Percentiles rank a stretch among this genome's conserved stretches.
These are phyloP conservation scores for Muraenolepis orangiensis DNA, from an alignment of 2,797 vertebrate species.

Conservation along the genomic window DNA sequence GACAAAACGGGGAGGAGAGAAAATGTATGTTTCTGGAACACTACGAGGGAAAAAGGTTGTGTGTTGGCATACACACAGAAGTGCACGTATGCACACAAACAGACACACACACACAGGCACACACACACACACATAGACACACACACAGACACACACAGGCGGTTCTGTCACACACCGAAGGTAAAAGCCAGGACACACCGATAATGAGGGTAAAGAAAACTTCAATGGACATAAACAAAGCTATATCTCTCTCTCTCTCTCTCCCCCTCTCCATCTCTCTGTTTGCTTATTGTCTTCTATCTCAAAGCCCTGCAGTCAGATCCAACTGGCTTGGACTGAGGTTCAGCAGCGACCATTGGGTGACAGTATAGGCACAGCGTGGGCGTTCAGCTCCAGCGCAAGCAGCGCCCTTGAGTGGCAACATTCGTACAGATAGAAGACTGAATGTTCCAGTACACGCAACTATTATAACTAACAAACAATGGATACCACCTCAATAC, in stretches of 20 bases:
- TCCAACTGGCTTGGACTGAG: slow-evolving; percentile 29
- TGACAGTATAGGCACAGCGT: too few relatives aligned
- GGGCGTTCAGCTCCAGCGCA: too few relatives aligned
- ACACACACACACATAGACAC: neutral
- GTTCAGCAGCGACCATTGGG: too few relatives aligned
- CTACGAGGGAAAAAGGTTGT: slow-evolving; percentile 18
- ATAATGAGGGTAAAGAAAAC: slow-evolving; percentile 1
- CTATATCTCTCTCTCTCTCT: slow-evolving; percentile 5
- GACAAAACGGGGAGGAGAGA: slow-evolving; percentile 6
- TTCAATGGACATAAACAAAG: slow-evolving; percentile 6
- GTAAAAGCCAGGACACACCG: slow-evolving; percentile 4
- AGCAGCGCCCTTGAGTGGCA: too few relatives aligned
- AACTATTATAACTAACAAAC: too few relatives aligned
- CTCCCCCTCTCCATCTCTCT: neutral
- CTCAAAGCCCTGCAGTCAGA: slow-evolving; percentile 52
- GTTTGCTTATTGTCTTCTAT: neutral
- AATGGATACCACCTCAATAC: too few relatives aligned
- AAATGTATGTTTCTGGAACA: slow-evolving; percentile 51
- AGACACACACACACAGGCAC: neutral
- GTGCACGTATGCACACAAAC: neutral
- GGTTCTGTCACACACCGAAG: slow-evolving; percentile 11
- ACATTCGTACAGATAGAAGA: too few relatives aligned
- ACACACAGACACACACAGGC: slow-evolving; percentile 6
- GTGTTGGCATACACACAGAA: neutral
- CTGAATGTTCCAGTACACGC: too few relatives aligned